A percentile compares a stretch with the other conserved stretches of the same genome.
Conservation (phyloP, 2,113 vertebrate genomes). For the Delphinus delphis region DNA sequence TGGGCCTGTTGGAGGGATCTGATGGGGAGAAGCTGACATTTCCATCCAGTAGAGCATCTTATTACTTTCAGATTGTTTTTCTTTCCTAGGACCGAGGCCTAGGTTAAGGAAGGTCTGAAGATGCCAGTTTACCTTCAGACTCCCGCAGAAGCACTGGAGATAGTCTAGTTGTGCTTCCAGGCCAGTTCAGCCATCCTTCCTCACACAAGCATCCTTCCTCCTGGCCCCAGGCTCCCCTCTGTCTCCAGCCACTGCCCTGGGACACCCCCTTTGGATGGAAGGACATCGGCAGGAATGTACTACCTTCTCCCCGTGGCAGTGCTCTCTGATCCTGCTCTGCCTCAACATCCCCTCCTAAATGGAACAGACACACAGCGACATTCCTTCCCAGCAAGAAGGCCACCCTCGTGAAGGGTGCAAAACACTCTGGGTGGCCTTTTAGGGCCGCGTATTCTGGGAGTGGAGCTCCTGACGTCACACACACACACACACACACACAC, state of each 20-base stretch:
- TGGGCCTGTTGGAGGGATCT: neutral
- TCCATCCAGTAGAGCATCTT: neutral
- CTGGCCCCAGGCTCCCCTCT: neutral
- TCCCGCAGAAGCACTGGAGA: neutral
- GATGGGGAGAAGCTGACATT: neutral
- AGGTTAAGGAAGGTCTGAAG: neutral
- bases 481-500: neutral
- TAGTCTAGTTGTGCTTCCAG: rapidly evolving
- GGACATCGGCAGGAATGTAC: neutral
- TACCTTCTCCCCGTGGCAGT: neutral
- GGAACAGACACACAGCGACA: neutral
- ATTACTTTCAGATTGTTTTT: neutral
- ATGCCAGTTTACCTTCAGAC: neutral
- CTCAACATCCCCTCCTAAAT: neutral
- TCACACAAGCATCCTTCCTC: neutral
- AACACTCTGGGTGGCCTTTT: neutral
- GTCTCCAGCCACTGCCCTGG: neutral
- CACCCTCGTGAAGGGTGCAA: too few relatives aligned
- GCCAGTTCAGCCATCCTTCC: neutral
- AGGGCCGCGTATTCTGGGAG: neutral
- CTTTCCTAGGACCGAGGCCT: neutral
- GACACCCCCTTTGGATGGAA: neutral
- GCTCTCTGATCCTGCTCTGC: neutral
- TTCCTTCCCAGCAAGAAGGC: neutral
- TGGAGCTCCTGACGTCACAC: rapidly evolving